Percentiles rank a stretch among this genome's conserved stretches.
Conservation (phyloP, 2,888 invertebrate species). For the Polyommatus iphigenia region DNA sequence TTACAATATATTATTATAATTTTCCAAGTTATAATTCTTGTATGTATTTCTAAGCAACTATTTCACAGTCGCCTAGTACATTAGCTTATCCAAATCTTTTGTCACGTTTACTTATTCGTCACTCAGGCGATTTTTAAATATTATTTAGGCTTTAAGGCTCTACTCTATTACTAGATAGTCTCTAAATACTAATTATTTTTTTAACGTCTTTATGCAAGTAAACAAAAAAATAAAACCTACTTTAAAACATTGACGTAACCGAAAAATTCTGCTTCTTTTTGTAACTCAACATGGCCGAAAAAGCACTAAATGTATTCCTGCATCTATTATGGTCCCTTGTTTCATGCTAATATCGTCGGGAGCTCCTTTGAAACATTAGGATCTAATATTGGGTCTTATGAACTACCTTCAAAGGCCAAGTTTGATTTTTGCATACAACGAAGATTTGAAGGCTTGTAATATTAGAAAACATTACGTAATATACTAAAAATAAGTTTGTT, state of each 20-base stretch:
- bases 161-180: too few species aligned
- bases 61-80: too few species aligned
- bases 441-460: background rate
- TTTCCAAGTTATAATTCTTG: too few species aligned
- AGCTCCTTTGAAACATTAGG: background rate
- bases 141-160: too few species aligned
- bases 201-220: background rate
- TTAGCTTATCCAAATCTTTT: too few species aligned
- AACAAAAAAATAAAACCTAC: background rate
- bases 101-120: too few species aligned
- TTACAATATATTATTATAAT: too few species aligned
- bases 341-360: background rate
- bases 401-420: background rate
- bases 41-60: too few species aligned
- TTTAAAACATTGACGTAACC: background rate
- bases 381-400: slow-evolving; percentile 4
- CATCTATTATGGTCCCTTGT: background rate
- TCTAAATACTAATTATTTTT: too few species aligned
- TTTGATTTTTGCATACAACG: background rate
- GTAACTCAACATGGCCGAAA: background rate
- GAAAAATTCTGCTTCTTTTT: background rate
- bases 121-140: too few species aligned
- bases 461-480: background rate
- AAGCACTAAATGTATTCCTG: background rate
- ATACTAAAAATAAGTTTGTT: background rate